Percentiles rank a stretch among this genome's conserved stretches.
These are phyloP conservation scores for Chiridota heheva DNA, from an alignment of 35 echinoderm and acorn worm genomes.

Conservation along the genomic window DNA sequence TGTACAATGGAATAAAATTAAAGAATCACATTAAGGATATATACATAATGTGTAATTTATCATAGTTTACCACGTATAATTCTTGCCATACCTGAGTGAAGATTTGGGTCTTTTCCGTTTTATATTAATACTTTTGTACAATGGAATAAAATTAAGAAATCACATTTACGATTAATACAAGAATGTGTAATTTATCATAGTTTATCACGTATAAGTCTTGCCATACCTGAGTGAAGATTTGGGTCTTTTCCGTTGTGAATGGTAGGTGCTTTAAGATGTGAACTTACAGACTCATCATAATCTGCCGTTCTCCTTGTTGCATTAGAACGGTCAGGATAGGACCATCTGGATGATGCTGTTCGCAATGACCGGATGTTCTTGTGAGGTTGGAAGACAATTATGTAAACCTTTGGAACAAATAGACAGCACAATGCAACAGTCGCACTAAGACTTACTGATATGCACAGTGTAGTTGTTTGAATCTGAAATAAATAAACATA, in stretches of 20 bases:
- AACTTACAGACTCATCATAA: too few relatives aligned
- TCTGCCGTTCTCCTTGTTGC: too few relatives aligned
- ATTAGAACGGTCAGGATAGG: slow-evolving; percentile 57
- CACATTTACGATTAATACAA: too few relatives aligned
- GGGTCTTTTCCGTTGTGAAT: slow-evolving; percentile 41
- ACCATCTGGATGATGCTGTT: slow-evolving; percentile 68
- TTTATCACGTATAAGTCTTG: too few relatives aligned
- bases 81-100: slow-evolving; percentile 37
- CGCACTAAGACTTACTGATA: slow-evolving; percentile 91
- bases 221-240: slow-evolving; percentile 25
- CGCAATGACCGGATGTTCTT: slow-evolving; percentile 94
- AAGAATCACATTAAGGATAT: too few relatives aligned
- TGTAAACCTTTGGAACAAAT: slow-evolving; percentile 97
- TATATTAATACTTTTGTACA: too few relatives aligned
- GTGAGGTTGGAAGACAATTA: slow-evolving; percentile 99
- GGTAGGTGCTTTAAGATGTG: not conserved
- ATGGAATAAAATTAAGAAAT: too few relatives aligned
- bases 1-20: too few relatives aligned
- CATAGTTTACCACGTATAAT: too few relatives aligned
- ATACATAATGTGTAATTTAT: too few relatives aligned
- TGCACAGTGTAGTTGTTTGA: slow-evolving; percentile 89
- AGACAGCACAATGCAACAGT: slow-evolving; percentile 86
- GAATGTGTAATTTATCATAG: too few relatives aligned
- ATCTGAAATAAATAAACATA: slow-evolving; percentile 57
- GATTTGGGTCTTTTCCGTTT: slow-evolving; percentile 30